These are phyloP conservation scores for Streptopelia turtur DNA, from an alignment of 2,797 vertebrate genomes.

Conservation along the genomic window DNA sequence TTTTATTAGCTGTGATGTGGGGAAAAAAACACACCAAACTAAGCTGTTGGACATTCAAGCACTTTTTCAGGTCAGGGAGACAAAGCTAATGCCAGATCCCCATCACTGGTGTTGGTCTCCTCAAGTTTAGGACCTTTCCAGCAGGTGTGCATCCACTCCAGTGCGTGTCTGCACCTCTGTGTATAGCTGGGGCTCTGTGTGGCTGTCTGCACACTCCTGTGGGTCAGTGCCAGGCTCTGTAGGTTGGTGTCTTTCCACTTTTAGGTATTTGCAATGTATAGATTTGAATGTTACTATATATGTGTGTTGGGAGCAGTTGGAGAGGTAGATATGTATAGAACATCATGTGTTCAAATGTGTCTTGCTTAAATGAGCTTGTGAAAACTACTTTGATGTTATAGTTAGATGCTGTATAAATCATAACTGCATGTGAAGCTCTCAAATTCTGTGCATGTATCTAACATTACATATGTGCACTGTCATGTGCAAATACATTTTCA, in stretches of 20 bases:
- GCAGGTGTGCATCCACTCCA: background rate
- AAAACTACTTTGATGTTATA: background rate
- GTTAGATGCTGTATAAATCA: background rate
- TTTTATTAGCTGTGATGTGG: background rate
- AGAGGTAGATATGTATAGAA: background rate
- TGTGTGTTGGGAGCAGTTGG: background rate
- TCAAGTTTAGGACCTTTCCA: background rate
- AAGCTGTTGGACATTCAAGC: background rate
- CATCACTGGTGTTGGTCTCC: accelerated
- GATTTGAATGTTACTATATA: background rate
- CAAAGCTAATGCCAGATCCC: background rate
- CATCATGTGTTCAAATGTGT: background rate
- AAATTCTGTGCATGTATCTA: background rate
- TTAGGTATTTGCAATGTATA: background rate
- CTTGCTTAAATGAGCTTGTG: background rate
- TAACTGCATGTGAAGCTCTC: background rate
- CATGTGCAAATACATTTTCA: background rate
- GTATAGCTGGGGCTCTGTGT: background rate
- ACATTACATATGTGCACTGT: accelerated
- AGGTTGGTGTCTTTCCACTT: background rate
- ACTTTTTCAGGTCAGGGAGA: accelerated
- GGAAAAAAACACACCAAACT: accelerated
- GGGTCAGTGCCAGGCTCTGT: background rate
- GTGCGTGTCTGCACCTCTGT: background rate
- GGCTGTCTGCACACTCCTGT: background rate